Conservation (phyloP, 2,888 invertebrate genomes). For the Drosophila phalerata region DNA sequence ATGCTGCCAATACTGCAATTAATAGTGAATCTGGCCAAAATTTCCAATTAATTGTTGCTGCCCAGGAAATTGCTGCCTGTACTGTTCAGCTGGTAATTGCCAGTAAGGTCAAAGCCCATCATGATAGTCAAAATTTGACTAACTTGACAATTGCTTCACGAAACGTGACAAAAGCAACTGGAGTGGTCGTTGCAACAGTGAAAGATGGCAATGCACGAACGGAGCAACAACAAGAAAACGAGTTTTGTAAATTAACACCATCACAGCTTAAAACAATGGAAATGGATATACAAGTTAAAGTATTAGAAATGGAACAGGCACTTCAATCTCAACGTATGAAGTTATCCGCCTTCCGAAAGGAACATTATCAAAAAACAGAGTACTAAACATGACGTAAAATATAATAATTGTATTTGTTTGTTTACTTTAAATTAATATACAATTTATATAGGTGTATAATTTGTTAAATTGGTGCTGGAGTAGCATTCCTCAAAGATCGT, state of each 20-base stretch:
- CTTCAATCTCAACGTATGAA: conserved; percentile 94
- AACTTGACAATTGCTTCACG: conserved; percentile 94
- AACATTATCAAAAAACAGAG: conserved; percentile 90
- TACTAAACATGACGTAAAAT: conserved; percentile 55
- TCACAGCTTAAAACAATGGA: conserved; percentile 98
- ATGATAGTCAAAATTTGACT: conserved; percentile 91
- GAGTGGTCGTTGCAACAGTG: conserved; percentile 96
- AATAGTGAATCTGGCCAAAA: conserved; percentile 92
- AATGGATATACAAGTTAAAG: conserved; percentile 98
- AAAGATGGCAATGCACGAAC: conserved; percentile 94
- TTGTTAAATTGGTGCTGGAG: conserved; percentile 24
- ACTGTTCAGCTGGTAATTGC: conserved; percentile 99
- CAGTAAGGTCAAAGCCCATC: conserved; percentile 97
- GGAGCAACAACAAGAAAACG: conserved; percentile 95
- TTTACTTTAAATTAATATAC: conserved; percentile 24
- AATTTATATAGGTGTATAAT: conserved; percentile 24
- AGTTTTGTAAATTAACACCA: conserved; percentile 94
- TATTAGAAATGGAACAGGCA: conserved; percentile 96
- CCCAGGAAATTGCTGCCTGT: conserved; percentile 97
- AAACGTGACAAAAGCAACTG: conserved; percentile 95
- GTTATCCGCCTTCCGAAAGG: conserved; percentile 94
- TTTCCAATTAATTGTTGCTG: conserved; percentile 93
- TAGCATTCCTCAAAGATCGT: conserved; percentile 14
- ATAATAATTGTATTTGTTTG: conserved; percentile 26
- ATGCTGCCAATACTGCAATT: conserved; percentile 96